phyloP scores from a whole-genome alignment of 2,888 invertebrate genomes.

The Parnassius orleans region DNA sequence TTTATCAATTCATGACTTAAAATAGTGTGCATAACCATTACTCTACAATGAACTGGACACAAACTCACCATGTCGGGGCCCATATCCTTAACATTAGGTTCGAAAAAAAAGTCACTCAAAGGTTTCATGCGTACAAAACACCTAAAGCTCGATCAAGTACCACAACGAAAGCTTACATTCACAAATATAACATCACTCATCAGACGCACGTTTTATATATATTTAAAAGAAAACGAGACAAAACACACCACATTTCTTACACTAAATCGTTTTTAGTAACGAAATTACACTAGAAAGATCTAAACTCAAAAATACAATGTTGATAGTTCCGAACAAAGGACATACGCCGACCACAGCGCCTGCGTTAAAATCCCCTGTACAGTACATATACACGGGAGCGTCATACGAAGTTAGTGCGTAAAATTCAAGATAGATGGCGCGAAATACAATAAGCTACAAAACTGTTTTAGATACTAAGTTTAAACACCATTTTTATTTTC shows the following conservation, averaged over 20 bases:
- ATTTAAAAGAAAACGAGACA: constrained; percentile 43
- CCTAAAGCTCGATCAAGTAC: constrained; percentile 71
- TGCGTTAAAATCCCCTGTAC: constrained; percentile 73
- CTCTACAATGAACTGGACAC: constrained; percentile 43
- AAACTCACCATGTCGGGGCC: constrained; percentile 89
- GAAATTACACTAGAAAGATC: constrained; percentile 62
- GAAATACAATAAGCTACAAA: constrained; percentile 31
- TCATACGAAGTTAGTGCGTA: constrained; percentile 49
- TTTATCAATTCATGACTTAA: constrained; percentile 68
- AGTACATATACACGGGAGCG: constrained; percentile 65
- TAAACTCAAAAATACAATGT: constrained; percentile 72
- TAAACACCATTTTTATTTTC: background rate
- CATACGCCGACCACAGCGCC: constrained; percentile 78
- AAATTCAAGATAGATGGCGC: constrained; percentile 64
- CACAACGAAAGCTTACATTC: constrained; percentile 56
- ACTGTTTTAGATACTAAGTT: background rate
- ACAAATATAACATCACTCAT: constrained; percentile 52
- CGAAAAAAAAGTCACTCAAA: constrained; percentile 85
- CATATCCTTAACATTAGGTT: constrained; percentile 89
- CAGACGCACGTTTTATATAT: constrained; percentile 44
- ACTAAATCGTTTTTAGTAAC: constrained; percentile 48
- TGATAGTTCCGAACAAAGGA: constrained; percentile 81
- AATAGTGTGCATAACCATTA: constrained; percentile 45
- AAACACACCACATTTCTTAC: constrained; percentile 58
- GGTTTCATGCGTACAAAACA: constrained; percentile 83